Conservation (phyloP, 2,113 vertebrate species). For the Dolichallabes microphthalmus region DNA sequence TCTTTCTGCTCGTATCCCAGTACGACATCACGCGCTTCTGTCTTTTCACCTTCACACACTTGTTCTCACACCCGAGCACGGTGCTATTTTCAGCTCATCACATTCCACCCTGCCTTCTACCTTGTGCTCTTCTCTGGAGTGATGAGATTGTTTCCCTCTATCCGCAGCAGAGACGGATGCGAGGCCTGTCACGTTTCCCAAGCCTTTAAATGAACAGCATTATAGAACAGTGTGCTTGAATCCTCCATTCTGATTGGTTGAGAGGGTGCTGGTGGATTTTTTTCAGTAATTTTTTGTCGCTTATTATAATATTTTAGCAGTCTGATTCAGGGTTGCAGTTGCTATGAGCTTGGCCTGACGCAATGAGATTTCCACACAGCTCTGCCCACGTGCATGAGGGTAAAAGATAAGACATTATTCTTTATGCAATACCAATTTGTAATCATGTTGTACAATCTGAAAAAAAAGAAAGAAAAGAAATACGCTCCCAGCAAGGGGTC, state of each 20-base stretch:
- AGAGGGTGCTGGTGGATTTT: background rate
- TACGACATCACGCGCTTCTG: background rate
- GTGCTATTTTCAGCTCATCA: slow-evolving; percentile 22
- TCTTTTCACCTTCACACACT: background rate
- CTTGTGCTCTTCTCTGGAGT: slow-evolving; percentile 16
- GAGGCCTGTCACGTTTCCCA: background rate
- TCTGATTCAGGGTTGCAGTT: too few relatives aligned
- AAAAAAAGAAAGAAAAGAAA: too few relatives aligned
- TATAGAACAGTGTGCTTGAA: background rate
- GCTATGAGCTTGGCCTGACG: too few relatives aligned
- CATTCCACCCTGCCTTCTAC: slow-evolving; percentile 15
- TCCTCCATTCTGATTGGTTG: background rate
- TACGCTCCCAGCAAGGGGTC: too few relatives aligned
- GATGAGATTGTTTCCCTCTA: slow-evolving; percentile 14
- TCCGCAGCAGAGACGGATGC: background rate
- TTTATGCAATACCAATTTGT: background rate
- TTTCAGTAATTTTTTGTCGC: background rate
- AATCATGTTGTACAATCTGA: background rate
- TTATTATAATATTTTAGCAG: too few relatives aligned
- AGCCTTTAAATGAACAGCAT: slow-evolving; percentile 12
- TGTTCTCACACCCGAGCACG: slow-evolving; percentile 7
- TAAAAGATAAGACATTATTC: background rate
- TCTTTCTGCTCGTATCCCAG: background rate
- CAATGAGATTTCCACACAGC: too few relatives aligned
- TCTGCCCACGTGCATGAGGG: too few relatives aligned